These are phyloP conservation scores for Cossypha polioptera DNA, from an alignment of 2,797 vertebrate genomes.

Conservation along the genomic window DNA sequence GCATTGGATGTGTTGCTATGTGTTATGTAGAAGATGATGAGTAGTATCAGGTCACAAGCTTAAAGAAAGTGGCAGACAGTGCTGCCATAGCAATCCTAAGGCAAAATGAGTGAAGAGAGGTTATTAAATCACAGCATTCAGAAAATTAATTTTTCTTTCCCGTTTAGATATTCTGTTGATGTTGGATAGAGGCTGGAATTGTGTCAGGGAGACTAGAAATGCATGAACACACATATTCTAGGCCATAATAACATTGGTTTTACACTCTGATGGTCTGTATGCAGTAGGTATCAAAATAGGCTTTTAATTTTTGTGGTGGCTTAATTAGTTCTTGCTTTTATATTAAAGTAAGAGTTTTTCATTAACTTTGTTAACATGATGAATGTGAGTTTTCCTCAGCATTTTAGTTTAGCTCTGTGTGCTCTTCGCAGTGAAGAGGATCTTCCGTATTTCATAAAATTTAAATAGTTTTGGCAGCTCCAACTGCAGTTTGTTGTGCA, in stretches of 20 bases:
- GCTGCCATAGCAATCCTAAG: neutral
- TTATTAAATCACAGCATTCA: neutral
- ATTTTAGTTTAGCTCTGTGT: neutral
- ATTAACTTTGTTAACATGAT: neutral
- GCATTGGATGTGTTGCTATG: neutral
- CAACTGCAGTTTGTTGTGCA: neutral
- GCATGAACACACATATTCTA: neutral
- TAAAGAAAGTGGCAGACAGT: neutral
- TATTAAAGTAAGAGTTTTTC: neutral
- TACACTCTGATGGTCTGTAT: neutral
- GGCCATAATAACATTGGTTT: neutral
- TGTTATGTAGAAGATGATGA: neutral
- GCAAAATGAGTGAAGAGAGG: neutral
- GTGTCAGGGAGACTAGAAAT: neutral
- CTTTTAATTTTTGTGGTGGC: neutral
- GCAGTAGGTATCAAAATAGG: neutral
- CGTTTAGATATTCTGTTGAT: neutral
- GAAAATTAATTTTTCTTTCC: neutral
- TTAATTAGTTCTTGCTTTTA: neutral
- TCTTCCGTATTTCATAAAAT: neutral
- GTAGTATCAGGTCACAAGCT: neutral
- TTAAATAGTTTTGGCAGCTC: conserved; percentile 27
- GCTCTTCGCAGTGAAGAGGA: neutral
- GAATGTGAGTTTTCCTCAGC: neutral
- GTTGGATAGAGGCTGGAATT: neutral